These are phyloP conservation scores for Hycleus cichorii DNA, from an alignment of 1,140 invertebrate genomes.

Conservation along the genomic window DNA sequence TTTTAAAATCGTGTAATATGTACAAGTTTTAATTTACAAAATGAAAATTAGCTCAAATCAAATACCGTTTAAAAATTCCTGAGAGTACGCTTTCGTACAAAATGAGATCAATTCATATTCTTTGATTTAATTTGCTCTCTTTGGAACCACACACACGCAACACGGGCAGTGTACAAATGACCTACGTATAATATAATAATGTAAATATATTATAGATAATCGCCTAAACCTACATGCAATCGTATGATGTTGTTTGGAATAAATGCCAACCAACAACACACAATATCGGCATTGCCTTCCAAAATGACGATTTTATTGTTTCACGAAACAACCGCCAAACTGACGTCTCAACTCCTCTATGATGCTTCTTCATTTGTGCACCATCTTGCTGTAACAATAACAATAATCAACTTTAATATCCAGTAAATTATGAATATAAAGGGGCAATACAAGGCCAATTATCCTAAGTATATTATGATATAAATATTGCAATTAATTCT, in stretches of 20 bases:
- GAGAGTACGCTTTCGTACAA: conserved; percentile 32
- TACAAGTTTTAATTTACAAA: not conserved
- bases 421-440: conserved; percentile 26
- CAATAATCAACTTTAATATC: conserved; percentile 17
- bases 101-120: conserved; percentile 41
- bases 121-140: conserved; percentile 38
- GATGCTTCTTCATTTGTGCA: no score
- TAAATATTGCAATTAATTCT: no score
- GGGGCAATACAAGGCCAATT: conserved; percentile 27
- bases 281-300: not conserved
- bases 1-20: conserved; percentile 20
- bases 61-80: conserved; percentile 35
- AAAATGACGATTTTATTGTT: not conserved
- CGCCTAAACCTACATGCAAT: conserved; percentile 6
- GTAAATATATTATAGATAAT: not conserved
- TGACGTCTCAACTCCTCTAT: no score
- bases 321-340: not conserved
- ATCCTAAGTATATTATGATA: not conserved
- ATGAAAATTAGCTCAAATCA: conserved; percentile 16
- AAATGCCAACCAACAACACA: conserved; percentile 29
- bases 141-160: conserved; percentile 30
- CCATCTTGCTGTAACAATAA: conserved; percentile 15
- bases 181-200: conserved; percentile 19
- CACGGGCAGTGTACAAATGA: conserved; percentile 27
- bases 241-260: conserved; percentile 16